Evolutionary conservation across 2,888 invertebrate species (phyloP).

Genomic region (Brenthis ino): DNA sequence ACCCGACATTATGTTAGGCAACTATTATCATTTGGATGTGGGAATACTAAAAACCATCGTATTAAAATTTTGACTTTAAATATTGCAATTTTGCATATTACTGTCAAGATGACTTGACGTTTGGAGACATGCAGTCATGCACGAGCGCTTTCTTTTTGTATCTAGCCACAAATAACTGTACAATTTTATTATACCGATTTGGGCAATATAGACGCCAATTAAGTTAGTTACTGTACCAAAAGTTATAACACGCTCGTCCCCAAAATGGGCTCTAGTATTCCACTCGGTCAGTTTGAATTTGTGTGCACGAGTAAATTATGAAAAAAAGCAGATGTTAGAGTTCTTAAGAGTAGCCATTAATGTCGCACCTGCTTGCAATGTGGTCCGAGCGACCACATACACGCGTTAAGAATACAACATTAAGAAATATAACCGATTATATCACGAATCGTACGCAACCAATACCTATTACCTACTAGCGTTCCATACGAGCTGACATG

Average conservation of each 20-base stretch:
- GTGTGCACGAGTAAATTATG: constrained; percentile 62
- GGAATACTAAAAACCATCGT: constrained; percentile 14
- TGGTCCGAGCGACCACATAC: constrained; percentile 40
- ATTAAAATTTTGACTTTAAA: constrained; percentile 11
- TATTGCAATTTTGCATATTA: constrained; percentile 9
- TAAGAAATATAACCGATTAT: constrained; percentile 60
- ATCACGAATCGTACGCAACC: constrained; percentile 73
- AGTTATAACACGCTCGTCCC: constrained; percentile 39
- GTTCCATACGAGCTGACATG: constrained; percentile 72
- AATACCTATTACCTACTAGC: constrained; percentile 46
- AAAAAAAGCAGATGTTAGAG: constrained; percentile 77
- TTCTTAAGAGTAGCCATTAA: constrained; percentile 66
- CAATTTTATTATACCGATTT: constrained; percentile 45
- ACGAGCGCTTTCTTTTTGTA: constrained; percentile 29
- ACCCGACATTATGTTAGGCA: constrained; percentile 23
- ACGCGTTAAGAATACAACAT: constrained; percentile 39
- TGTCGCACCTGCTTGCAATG: constrained; percentile 66
- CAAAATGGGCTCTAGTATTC: constrained; percentile 58
- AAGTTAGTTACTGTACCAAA: constrained; percentile 42
- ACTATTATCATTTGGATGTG: constrained; percentile 21
- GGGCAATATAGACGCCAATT: constrained; percentile 50
- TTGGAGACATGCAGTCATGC: constrained; percentile 24
- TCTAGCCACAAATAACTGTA: constrained; percentile 32
- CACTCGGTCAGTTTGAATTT: constrained; percentile 64
- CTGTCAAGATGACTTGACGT: constrained; percentile 23